Conservation (phyloP, 1,140 invertebrate species). For the Plectrocnemia conspersa region DNA sequence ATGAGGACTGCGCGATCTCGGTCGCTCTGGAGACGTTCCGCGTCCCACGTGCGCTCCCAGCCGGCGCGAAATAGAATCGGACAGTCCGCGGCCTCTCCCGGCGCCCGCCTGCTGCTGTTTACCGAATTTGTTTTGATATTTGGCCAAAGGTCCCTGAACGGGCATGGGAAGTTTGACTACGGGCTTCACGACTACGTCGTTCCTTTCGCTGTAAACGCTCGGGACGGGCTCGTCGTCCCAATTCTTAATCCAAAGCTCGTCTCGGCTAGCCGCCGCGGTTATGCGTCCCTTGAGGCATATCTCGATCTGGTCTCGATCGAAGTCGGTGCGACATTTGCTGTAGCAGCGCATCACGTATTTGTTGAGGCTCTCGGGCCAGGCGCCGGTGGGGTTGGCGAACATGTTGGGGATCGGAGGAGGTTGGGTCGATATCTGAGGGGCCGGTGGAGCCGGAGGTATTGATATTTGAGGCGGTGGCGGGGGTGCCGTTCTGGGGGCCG, state of each 20-base stretch:
- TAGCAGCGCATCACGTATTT: constrained; percentile 89
- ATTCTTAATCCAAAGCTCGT: constrained; percentile 80
- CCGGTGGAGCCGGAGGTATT: constrained; percentile 31
- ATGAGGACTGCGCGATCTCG: constrained; percentile 45
- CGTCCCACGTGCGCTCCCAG: constrained; percentile 9
- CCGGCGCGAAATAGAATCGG: constrained; percentile 39
- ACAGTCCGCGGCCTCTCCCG: constrained; percentile 39
- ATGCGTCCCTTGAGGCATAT: constrained; percentile 91
- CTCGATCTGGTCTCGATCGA: constrained; percentile 91
- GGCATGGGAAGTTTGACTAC: constrained; percentile 1
- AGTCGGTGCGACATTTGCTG: constrained; percentile 76
- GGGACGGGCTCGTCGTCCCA: constrained; percentile 90
- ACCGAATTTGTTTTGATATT: constrained; percentile 43
- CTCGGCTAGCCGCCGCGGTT: constrained; percentile 78
- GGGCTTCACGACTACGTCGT: constrained; percentile 56
- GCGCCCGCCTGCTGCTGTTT: background rate
- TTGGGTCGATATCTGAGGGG: constrained; percentile 36
- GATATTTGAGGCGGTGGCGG: constrained; percentile 26
- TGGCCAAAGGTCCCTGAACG: constrained; percentile 48
- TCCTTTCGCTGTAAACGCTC: constrained; percentile 71
- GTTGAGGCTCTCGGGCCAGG: constrained; percentile 71
- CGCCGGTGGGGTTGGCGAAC: constrained; percentile 49
- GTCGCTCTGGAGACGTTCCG: constrained; percentile 38
- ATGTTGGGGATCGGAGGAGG: constrained; percentile 37
- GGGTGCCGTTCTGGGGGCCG: constrained; percentile 18